Evolutionary conservation across 2,797 vertebrate species (phyloP), one percentile per base, ranked within the genome.

Genomic region (Clarias laeviceps): DNA sequence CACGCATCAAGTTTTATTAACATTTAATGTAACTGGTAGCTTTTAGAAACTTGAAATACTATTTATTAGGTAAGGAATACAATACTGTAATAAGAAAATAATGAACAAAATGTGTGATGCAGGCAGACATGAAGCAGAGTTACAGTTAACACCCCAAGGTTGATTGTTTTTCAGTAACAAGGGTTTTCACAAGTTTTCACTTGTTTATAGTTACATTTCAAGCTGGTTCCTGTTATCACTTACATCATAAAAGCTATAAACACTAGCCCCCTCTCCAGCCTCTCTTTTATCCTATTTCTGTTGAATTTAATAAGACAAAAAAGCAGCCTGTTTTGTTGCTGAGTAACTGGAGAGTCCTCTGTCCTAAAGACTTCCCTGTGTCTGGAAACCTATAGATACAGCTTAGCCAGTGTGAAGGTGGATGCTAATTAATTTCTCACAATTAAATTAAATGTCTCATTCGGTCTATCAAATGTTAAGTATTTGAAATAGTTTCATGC

Each of bases 1-100:
- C 76, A 79, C 32, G 20, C 29, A 59, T 34, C 29, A 22, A 34
- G 74, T 77, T 57, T 77, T 34, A 59, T 77, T 77, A 77, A 18
- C 18, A 57, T 57, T 77, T 77, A 77, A 59, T 77, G 54, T 32
- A 59, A 77, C 56, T 59, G 29, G 29, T 59, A 59, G 27, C 74
- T 34, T 59, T 77, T 77, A 59, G 54, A 76, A 22, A 27, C 72
- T 76, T 56, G 50, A 1, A 76, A 18, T 1, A 1, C 17, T 20
- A 50, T 76, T 76, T 29, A 5, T 57, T 76, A 54, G n/a, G 15
- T 74, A 74, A 32, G 4, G 27, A 62, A 73, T 27, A 57, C 27
- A 76, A 57, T 5, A 2, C n/a, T 56, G 72, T 54, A 56, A 74
- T n/a, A 54, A 45, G 40, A 18, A 74, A 74, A 29, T 56, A 74